Evolutionary conservation across 2,113 vertebrate genomes (phyloP).

Genomic region (Misgurnus anguillicaudatus): DNA sequence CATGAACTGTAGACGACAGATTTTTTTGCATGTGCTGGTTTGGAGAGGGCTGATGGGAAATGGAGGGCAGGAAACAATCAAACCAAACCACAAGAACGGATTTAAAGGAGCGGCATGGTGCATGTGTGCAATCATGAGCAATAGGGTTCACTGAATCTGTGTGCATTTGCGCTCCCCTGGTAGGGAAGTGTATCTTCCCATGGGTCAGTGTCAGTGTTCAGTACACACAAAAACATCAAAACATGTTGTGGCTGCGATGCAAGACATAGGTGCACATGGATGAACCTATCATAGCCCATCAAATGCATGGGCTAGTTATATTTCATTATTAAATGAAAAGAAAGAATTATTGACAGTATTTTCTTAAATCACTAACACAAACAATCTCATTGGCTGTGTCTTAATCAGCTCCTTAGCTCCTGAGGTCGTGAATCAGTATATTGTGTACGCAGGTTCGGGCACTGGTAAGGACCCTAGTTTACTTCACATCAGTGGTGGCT

Average conservation of each 20-base stretch:
- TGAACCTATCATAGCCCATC: background rate
- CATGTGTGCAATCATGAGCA: slow-evolving; percentile 1
- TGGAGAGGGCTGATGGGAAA: background rate
- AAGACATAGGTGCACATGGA: background rate
- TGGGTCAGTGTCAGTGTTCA: slow-evolving; percentile 18
- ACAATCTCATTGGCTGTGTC: no score
- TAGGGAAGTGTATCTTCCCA: background rate
- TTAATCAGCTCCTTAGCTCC: no score
- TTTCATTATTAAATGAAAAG: background rate
- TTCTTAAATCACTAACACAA: no score
- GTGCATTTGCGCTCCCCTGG: background rate
- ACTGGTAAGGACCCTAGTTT: no score
- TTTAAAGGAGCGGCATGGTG: slow-evolving; percentile 7
- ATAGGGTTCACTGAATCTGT: background rate
- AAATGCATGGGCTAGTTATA: background rate
- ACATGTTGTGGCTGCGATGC: slow-evolving; percentile 20
- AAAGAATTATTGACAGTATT: no score
- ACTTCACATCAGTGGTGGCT: no score
- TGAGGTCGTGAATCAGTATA: no score
- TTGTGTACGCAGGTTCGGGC: no score
- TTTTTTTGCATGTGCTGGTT: slow-evolving; percentile 25
- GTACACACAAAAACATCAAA: slow-evolving; percentile 26
- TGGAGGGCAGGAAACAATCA: background rate
- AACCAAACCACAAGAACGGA: slow-evolving; percentile 21
- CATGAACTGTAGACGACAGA: background rate